These are phyloP conservation scores for Maniola jurtina DNA, from an alignment of 1,140 invertebrate species.

Conservation along the genomic window DNA sequence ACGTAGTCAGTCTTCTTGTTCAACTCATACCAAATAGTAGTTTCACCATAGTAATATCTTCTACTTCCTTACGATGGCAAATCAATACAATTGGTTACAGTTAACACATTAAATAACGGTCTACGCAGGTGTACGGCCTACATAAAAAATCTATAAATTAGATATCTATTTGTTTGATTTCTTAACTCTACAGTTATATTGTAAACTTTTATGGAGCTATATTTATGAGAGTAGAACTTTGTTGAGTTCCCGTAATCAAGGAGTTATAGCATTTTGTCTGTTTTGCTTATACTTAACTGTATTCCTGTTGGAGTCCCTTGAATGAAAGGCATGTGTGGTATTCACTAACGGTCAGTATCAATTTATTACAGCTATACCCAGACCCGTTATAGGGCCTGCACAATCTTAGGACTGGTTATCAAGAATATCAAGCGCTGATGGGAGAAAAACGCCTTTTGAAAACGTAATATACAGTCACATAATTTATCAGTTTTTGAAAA, in stretches of 20 bases:
- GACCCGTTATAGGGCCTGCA: constrained; percentile 32
- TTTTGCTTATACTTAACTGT: neutral
- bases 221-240: too few relatives aligned
- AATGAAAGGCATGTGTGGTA: constrained; percentile 19
- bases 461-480: too few relatives aligned
- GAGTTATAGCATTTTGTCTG: neutral
- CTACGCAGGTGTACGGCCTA: too few relatives aligned
- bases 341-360: constrained; percentile 35
- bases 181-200: too few relatives aligned
- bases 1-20: constrained; percentile 4
- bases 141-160: too few relatives aligned
- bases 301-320: neutral
- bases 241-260: too few relatives aligned
- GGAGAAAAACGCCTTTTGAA: constrained; percentile 11
- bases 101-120: too few relatives aligned
- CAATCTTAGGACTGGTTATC: constrained; percentile 27
- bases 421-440: constrained; percentile 11
- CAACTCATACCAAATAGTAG: neutral
- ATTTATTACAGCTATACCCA: constrained; percentile 41
- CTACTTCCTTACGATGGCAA: neutral
- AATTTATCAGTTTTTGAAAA: too few relatives aligned
- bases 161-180: too few relatives aligned
- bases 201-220: too few relatives aligned
- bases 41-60: neutral
- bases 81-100: neutral